Percentiles rank a stretch among this genome's conserved stretches.
phyloP scores from a whole-genome alignment of 2,888 invertebrate genomes.

The Dasypolia templi region DNA sequence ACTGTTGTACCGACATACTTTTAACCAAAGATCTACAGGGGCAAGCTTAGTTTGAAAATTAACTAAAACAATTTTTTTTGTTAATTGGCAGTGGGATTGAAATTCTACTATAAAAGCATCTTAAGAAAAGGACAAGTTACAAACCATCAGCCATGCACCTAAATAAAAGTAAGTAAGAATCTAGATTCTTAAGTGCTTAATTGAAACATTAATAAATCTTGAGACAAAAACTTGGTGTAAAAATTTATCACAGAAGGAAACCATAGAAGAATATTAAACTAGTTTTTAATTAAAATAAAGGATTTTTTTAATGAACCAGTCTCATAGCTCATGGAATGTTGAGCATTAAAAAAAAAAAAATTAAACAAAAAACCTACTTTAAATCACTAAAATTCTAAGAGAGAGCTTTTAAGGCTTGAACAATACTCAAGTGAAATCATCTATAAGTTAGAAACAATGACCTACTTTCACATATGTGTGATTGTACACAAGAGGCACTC shows the following conservation, averaged over 20 bases:
- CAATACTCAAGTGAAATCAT: conserved; percentile 49
- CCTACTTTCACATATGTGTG: conserved; percentile 61
- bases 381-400: not conserved
- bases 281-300: not conserved
- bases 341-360: not conserved
- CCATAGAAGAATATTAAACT: not conserved
- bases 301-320: not conserved
- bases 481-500: conserved; percentile 24
- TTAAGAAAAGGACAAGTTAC: not conserved
- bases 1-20: not conserved
- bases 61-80: not conserved
- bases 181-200: not conserved
- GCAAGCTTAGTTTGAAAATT: not conserved
- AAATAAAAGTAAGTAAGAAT: not conserved
- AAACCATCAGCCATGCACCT: conserved; percentile 5
- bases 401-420: conserved; percentile 31
- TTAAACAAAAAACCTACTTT: not conserved
- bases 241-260: not conserved
- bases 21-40: not conserved
- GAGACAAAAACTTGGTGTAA: not conserved
- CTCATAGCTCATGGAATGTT: not conserved
- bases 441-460: conserved; percentile 51
- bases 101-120: not conserved
- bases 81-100: not conserved
- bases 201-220: not conserved